Evolutionary conservation across 2,797 vertebrate genomes (phyloP).

Genomic region (Xenops minutus): DNA sequence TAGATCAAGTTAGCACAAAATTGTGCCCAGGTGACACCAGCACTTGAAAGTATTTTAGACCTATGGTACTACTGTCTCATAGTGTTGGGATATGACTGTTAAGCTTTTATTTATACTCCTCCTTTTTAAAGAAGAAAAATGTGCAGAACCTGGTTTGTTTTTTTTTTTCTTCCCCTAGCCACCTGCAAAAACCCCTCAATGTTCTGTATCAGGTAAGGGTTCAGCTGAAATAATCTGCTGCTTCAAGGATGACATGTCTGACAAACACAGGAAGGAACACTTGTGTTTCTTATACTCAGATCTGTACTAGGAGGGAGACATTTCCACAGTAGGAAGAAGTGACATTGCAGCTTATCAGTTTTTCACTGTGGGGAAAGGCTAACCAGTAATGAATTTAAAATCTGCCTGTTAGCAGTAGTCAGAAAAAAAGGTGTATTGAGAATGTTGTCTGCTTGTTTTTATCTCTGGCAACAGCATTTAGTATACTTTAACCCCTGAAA

Average conservation of each 20-base stretch:
- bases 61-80: neutral
- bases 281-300: neutral
- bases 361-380: neutral
- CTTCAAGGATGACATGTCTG: neutral
- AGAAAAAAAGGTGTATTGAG: neutral
- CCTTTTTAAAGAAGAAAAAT: neutral
- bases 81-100: neutral
- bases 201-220: neutral
- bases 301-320: neutral
- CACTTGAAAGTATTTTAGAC: neutral
- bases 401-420: neutral
- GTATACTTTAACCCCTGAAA: neutral
- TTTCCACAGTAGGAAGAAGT: neutral
- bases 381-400: neutral
- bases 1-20: neutral
- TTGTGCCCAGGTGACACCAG: neutral
- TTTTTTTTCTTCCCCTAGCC: too few relatives aligned
- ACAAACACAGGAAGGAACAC: neutral
- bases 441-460: neutral
- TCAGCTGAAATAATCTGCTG: conserved; percentile 1
- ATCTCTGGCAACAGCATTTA: neutral
- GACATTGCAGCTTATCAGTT: neutral
- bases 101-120: neutral
- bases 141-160: neutral
- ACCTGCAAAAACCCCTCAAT: neutral